Base-by-base conservation (phyloP, 2,113 vertebrate genomes). In the Ginglymostoma cirratum region DNA sequence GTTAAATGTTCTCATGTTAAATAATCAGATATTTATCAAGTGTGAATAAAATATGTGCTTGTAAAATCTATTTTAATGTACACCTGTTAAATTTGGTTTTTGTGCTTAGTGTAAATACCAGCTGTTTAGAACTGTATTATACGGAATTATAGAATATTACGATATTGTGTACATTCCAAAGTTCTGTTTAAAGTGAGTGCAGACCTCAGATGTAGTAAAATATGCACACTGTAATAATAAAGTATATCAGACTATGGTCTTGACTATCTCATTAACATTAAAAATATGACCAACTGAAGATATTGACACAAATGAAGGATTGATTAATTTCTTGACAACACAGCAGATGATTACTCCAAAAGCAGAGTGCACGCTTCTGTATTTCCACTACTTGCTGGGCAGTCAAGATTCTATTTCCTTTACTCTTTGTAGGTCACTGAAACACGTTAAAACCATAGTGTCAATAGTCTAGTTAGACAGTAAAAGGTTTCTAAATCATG, bases 1-100 rank as follows among this genome's bases (percentile, higher is more conserved):
- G 94, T 95, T 95, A 72, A 42, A 94, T 95, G 94, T 95, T 76
- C 69, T 95, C 94, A 95, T 95, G 94, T 95, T 95, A 95, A 95
- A 95, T 95, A 95, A 70, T 17, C 94, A 95, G 72, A 52, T 95
- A 95, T 95, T 95, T 95, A 72, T 95, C 94, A 95, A 70, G 45
- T 45, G 93, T 94, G 23, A 70, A 45, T 94, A 94, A 45, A 94
- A 92, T 12, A 94, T 45, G 94, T 95, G 69, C 42, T 95, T 95
- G 94, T 95, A 95, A 95, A 95, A 95, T 95, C 69, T 52, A 95
- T 72, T 95, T 95, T 95, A 76, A 72, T 72, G 94, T 95, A 95
- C 69, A 48, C 48, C 42, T 95, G 67, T 95, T 95, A 76, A 70
- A 95, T 95, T 72, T 72, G 67, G 10, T 65, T 72, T 48, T 95